Evolutionary conservation across 2,113 vertebrate genomes (phyloP), one percentile per base, ranked within the genome.

Genomic region (Pterophyllum scalare): DNA sequence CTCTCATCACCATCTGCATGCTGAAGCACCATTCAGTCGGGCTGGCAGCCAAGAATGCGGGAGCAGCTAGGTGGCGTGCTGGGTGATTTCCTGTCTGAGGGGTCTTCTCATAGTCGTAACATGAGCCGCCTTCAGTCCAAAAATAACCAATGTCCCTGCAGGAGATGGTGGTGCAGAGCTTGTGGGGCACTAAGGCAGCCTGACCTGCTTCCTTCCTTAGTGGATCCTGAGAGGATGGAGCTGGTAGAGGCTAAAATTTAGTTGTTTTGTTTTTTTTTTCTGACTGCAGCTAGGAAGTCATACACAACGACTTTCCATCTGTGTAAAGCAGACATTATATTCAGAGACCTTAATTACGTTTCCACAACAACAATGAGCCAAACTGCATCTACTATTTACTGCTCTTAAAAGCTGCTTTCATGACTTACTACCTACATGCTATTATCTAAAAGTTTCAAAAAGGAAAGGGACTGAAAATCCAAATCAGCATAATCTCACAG

Each of bases 71-170:
- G 80, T 90, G 92, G 91, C 89, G 59, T 80, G 81, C 87, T 88
- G 90, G 74, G 92, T 82, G 86, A 93, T 94, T 95, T 96, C 95
- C 95, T 94, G 92, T 95, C 87, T 84, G 84, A 95, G 81, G 91
- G 93, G 87, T 95, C 93, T 93, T 93, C 89, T 93, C 81, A 74
- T 90, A 84, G 90, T 87, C 31, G 93, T 93, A 95, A 95, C 75
- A 49, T 7, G 85, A 94, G 93, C 91, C 61, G 12, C 77, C 87
- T 88, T 72, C 20, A 2, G 77, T 94, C 94, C 92, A 92, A 94
- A 96, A 95, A 96, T 95, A 96, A 92, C 93, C 67, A 59, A 61
- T 38, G 84, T 83, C 92, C 79, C 92, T 79, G 86, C 90, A 82
- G 91, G 93, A 92, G 92, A 90, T 89, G 88, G 89, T 67, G 62